Conservation (phyloP, 1,140 invertebrate genomes). For the Acromyrmex echinatior region DNA sequence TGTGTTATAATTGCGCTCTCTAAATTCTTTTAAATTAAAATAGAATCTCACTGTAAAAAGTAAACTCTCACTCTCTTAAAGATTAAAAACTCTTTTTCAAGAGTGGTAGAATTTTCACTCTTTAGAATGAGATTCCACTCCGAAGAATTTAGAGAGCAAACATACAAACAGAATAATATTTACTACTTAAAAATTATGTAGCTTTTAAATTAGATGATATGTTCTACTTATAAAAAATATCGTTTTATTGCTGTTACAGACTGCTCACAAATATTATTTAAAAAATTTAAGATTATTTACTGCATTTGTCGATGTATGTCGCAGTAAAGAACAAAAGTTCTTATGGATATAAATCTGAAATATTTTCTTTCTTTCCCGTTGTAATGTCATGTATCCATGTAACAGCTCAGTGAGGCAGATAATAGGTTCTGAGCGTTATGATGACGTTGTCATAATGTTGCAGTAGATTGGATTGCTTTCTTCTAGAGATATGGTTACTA, state of each 20-base stretch:
- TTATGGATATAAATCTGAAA: not conserved
- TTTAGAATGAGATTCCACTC: no score
- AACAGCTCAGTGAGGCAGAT: slow-evolving; percentile 12
- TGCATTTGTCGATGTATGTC: not conserved
- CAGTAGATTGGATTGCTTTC: slow-evolving; percentile 15
- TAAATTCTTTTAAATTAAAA: no score
- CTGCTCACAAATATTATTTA: not conserved
- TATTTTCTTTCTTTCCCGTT: not conserved
- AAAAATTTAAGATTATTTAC: not conserved
- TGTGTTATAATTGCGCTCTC: no score
- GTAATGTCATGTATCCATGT: not conserved
- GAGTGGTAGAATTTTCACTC: no score
- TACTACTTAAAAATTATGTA: not conserved
- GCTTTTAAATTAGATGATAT: not conserved
- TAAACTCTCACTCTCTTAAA: no score
- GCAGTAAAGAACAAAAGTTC: no score
- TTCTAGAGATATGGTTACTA: not conserved
- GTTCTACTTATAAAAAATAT: not conserved
- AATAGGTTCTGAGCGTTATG: not conserved
- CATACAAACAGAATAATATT: not conserved
- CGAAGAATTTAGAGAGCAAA: no score
- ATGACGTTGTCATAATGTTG: slow-evolving; percentile 12
- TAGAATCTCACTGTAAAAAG: no score
- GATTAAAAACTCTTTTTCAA: no score
- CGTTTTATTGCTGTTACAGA: not conserved